phyloP scores from a whole-genome alignment of 2,113 vertebrate genomes.

The Rhagologus leucostigma region DNA sequence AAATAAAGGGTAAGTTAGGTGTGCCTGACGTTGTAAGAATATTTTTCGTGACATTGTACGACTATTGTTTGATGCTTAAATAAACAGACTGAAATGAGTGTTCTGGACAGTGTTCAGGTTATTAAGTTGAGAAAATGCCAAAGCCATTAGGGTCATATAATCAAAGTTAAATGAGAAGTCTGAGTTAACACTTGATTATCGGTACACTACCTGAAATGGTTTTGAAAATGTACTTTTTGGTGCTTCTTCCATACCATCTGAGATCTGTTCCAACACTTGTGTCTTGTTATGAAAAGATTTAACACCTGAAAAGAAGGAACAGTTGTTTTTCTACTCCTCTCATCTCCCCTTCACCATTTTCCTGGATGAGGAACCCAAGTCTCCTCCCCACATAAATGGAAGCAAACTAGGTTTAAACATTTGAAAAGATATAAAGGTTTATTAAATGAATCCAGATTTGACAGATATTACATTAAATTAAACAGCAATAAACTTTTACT shows the following conservation, averaged over 20 bases:
- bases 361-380: not conserved
- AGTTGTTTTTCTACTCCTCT: not conserved
- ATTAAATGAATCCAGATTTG: slow-evolving; percentile 59
- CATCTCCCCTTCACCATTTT: accelerated
- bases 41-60: not conserved
- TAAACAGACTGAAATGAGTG: not conserved
- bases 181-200: not conserved
- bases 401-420: not conserved
- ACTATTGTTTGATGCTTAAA: not conserved
- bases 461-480: slow-evolving; percentile 67
- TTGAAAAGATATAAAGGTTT: slow-evolving; percentile 70
- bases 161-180: not conserved
- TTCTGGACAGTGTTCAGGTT: not conserved
- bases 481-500: slow-evolving; percentile 62
- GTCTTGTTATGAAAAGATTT: not conserved
- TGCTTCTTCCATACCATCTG: not conserved
- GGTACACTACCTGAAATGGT: not conserved
- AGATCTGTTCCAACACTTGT: not conserved
- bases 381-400: not conserved
- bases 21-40: not conserved
- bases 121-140: not conserved
- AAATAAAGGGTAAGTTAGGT: not conserved
- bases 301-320: not conserved
- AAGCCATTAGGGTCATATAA: not conserved
- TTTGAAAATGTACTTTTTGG: not conserved